Conservation (phyloP, 2,113 vertebrate genomes). For the Chrysochloris asiatica region DNA sequence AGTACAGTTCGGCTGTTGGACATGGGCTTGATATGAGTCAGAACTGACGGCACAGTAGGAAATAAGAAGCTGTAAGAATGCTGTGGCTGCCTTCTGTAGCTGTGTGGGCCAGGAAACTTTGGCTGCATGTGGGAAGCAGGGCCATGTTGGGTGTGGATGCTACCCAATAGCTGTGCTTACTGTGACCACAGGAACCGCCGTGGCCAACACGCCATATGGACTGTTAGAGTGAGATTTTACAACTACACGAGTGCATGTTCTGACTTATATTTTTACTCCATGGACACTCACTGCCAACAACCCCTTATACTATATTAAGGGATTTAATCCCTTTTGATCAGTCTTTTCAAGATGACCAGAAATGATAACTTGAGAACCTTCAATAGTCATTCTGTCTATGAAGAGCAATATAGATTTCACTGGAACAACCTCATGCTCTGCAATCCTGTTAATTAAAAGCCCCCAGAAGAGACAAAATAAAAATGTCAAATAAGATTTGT, state of each 20-base stretch:
- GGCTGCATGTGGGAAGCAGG: background rate
- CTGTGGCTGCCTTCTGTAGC: background rate
- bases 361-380: constrained; percentile 79
- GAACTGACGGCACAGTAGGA: background rate
- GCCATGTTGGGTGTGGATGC: too few relatives aligned
- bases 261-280: background rate
- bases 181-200: too few relatives aligned
- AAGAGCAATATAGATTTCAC: constrained; percentile 70
- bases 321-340: constrained; percentile 82
- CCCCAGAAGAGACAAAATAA: constrained; percentile 81
- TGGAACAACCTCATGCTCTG: constrained; percentile 53
- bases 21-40: background rate
- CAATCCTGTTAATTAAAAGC: constrained; percentile 83
- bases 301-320: constrained; percentile 61
- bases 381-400: constrained; percentile 77
- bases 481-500: constrained; percentile 80
- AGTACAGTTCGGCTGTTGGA: background rate
- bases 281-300: background rate
- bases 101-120: rapidly evolving
- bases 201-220: rapidly evolving
- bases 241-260: background rate
- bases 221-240: background rate
- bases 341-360: constrained; percentile 79
- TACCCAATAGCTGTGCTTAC: background rate
- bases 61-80: background rate